Conservation (phyloP, 2,797 vertebrate genomes). For the Eleutherodactylus coqui region DNA sequence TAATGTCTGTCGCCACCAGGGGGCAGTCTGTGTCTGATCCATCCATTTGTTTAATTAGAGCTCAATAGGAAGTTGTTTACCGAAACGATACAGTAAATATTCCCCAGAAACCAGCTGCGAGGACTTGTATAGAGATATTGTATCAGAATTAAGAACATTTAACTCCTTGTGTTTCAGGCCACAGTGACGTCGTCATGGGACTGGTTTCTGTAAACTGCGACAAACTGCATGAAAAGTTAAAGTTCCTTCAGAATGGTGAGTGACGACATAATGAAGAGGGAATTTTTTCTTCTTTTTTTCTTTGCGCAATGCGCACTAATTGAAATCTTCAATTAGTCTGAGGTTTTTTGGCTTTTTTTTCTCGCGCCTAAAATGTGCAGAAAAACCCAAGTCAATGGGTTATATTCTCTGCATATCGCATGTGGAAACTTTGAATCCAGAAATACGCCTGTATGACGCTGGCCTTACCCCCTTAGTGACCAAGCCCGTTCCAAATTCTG, state of each 20-base stretch:
- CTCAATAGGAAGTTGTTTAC: no score
- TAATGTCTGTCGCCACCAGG: not conserved
- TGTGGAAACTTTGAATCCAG: no score
- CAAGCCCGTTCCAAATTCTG: no score
- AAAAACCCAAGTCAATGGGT: no score
- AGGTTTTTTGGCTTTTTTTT: no score
- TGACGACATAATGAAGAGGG: not conserved
- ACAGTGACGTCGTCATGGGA: conserved; percentile 94
- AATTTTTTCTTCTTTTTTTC: not conserved
- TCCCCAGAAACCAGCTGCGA: not conserved
- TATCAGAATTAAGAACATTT: not conserved
- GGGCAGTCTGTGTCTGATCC: not conserved
- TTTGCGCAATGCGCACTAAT: no score
- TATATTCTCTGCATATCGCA: no score
- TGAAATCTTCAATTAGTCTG: no score
- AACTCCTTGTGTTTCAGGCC: conserved; percentile 76
- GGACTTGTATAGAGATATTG: not conserved
- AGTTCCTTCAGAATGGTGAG: conserved; percentile 90
- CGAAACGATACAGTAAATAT: not conserved
- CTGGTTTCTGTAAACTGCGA: conserved; percentile 84
- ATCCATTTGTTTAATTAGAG: not conserved
- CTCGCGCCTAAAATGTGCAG: no score
- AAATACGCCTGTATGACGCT: no score
- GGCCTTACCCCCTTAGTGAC: no score
- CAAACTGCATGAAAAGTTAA: conserved; percentile 81